Conservation (phyloP, 2,797 vertebrate species). For the Acanthurus tractus region DNA sequence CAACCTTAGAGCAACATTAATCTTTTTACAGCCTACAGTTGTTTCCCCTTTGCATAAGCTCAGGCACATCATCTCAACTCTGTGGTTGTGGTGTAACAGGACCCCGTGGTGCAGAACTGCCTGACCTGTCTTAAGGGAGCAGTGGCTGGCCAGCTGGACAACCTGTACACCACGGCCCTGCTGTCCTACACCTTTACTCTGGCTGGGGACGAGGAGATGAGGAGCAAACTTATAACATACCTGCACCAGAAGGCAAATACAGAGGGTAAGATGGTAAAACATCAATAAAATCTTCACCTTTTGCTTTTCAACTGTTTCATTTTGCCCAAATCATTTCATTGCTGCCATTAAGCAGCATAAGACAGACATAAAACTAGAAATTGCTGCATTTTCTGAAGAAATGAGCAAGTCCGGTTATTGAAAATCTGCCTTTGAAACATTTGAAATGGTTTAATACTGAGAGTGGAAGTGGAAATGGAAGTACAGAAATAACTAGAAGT, state of each 20-base stretch:
- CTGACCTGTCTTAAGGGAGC: slow-evolving; percentile 79
- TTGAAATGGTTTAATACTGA: neutral
- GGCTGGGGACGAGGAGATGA: slow-evolving; percentile 73
- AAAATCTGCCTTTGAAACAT: neutral
- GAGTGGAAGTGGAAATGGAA: neutral
- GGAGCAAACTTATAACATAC: slow-evolving; percentile 65
- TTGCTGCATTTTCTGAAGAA: neutral
- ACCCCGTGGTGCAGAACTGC: slow-evolving; percentile 63
- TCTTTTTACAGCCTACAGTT: neutral
- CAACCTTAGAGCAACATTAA: neutral
- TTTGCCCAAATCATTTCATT: neutral
- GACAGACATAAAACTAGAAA: neutral
- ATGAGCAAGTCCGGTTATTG: neutral
- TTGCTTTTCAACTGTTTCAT: neutral
- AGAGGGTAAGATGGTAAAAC: slow-evolving; percentile 41
- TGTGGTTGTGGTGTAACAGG: slow-evolving; percentile 57
- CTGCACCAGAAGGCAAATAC: slow-evolving; percentile 72
- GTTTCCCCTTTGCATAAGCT: neutral
- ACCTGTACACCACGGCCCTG: slow-evolving; percentile 83
- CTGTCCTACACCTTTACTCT: slow-evolving; percentile 86
- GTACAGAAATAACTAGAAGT: neutral
- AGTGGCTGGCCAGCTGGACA: slow-evolving; percentile 44
- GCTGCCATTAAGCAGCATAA: neutral
- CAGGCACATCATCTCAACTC: neutral
- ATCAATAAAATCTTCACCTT: neutral